These are phyloP conservation scores for Hexactinellida sp. DNA, from an alignment of 37 sponge, comb jelly and placozoan species.

Conservation along the genomic window DNA sequence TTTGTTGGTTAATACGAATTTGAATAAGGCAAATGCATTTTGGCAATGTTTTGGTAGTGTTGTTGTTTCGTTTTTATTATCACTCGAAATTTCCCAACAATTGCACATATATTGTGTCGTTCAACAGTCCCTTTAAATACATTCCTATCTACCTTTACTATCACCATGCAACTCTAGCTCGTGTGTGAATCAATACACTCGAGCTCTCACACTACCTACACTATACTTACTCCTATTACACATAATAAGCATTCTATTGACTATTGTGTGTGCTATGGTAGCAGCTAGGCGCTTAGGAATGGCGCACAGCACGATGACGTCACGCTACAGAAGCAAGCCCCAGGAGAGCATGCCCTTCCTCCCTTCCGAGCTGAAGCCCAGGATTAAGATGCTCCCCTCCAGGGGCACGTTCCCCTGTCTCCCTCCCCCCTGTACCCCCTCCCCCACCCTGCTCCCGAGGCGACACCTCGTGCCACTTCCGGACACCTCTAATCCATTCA, in stretches of 20 bases:
- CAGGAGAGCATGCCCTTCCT: background rate
- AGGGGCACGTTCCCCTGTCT: background rate
- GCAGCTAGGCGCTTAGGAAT: background rate
- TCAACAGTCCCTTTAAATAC: too few species aligned
- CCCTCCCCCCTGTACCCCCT: background rate
- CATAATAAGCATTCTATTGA: background rate
- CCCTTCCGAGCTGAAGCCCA: constrained; percentile 3
- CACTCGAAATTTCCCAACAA: too few species aligned
- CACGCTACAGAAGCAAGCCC: background rate
- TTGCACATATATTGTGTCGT: too few species aligned
- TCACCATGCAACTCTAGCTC: too few species aligned
- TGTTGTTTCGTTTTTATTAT: too few species aligned
- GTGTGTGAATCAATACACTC: background rate
- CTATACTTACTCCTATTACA: background rate
- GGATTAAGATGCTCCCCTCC: background rate
- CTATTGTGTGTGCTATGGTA: too few species aligned
- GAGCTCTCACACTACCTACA: background rate
- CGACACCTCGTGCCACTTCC: background rate
- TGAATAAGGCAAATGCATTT: too few species aligned
- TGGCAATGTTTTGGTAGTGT: too few species aligned
- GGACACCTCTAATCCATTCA: background rate
- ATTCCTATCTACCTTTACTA: too few species aligned
- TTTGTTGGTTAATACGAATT: too few species aligned
- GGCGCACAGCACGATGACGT: background rate
- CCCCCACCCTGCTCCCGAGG: background rate